Base-by-base conservation (phyloP, 2,888 invertebrate genomes). In the Apotomis betuletana region DNA sequence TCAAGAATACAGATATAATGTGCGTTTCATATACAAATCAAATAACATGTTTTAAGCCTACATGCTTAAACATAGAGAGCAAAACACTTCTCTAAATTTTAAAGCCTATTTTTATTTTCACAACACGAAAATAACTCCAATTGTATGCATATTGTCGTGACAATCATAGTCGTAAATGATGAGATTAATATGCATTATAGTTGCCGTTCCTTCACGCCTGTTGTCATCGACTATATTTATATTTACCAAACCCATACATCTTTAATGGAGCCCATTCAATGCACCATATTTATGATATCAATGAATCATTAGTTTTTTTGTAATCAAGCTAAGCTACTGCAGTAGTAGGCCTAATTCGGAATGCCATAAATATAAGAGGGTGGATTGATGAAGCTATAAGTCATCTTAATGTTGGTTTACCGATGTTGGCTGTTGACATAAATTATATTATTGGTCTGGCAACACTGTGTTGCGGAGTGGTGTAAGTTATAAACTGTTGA, bases 391-490 rank as follows among this genome's bases (percentile, higher is more conserved):
- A 84, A 85, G 87, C 86, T 83, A 81, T 82, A 79, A 77, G 83
- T 87, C 87, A 80, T 79, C 78, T 80, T 88, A 85, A 87, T 83
- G 86, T 83, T 79, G 83, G 83, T 85, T 87, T 87, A 87, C 74
- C 74, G 75, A 80, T 80, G 83, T 84, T 83, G 84, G 79, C 77
- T 77, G 76, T 67, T 77, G 74, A 79, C 77, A 86, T 88, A 86
- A 87, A 85, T 86, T 85, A 83, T 86, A 80, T 84, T 83, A 86
- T 86, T 85, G 81, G 77, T 77, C 76, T 79, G 78, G 75, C 75
- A 80, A 79, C 75, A 77, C 79, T 77, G 76, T 78, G 74, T 72
- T 67, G 67, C 51, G 13, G 61, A 6, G 67, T 58, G 79, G 81
- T 74, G 49, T 69, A 79, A 80, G 77, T 75, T 64, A 74, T 27